A percentile compares a stretch with the other conserved stretches of the same genome.
Evolutionary conservation across 2,113 vertebrate genomes (phyloP).

Genomic region (Acanthisitta chloris): DNA sequence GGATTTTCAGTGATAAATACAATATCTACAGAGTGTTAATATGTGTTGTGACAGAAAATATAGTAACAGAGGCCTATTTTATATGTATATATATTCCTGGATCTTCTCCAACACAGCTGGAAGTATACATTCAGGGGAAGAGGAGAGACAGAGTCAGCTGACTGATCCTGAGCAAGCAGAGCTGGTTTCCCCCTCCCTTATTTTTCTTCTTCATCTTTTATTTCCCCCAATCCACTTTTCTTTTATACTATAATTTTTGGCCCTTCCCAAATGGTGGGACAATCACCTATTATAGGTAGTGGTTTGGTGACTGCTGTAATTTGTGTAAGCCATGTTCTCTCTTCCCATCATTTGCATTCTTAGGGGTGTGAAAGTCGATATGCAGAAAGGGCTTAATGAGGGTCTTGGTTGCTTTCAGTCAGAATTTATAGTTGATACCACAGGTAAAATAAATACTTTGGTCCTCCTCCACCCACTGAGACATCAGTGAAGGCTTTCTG

Average conservation of each 20-base stretch:
- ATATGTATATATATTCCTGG: not conserved
- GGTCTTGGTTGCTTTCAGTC: not conserved
- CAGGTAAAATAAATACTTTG: not conserved
- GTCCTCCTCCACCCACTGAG: not conserved
- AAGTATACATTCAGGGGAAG: not conserved
- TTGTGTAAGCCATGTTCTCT: accelerated
- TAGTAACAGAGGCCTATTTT: not conserved
- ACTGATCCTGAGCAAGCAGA: not conserved
- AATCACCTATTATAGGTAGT: accelerated
- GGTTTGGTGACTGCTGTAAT: not conserved
- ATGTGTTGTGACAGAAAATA: not conserved
- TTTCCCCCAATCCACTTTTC: not conserved
- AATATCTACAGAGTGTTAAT: not conserved
- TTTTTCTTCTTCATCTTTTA: not conserved
- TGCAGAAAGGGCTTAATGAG: not conserved
- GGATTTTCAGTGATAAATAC: not conserved
- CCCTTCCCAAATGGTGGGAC: not conserved
- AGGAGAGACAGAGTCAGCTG: not conserved
- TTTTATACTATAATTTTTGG: not conserved
- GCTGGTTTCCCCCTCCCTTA: not conserved
- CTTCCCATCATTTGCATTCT: not conserved
- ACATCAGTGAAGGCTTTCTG: not conserved
- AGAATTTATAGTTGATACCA: not conserved
- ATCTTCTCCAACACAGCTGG: not conserved
- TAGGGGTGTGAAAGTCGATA: not conserved